Conservation (phyloP, 2,113 vertebrate genomes). For the Tinamus guttatus region DNA sequence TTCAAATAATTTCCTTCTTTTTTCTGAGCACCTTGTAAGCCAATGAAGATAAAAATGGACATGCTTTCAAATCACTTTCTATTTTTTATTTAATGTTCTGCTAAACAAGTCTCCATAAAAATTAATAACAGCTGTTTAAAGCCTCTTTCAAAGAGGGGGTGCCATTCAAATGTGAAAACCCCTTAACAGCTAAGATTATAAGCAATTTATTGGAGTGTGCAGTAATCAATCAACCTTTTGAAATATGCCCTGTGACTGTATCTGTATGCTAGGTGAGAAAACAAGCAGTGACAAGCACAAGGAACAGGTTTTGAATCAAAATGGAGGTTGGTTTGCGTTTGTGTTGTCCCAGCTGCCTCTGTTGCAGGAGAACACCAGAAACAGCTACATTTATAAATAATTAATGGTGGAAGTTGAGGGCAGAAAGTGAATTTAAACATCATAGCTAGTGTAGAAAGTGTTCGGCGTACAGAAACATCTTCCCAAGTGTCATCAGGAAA, state of each 20-base stretch:
- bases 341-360: background rate
- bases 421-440: background rate
- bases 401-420: background rate
- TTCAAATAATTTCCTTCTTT: background rate
- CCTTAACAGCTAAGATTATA: background rate
- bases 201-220: background rate
- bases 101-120: background rate
- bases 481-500: background rate
- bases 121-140: background rate
- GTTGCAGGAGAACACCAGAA: background rate
- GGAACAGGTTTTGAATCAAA: background rate
- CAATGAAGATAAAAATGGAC: background rate
- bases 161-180: background rate
- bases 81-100: background rate
- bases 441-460: background rate
- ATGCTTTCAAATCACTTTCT: background rate
- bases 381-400: background rate
- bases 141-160: background rate
- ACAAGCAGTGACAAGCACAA: background rate
- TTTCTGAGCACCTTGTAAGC: background rate
- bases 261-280: background rate
- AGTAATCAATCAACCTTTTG: background rate
- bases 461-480: background rate
- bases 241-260: background rate
- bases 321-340: background rate